Percentiles rank a stretch among this genome's conserved stretches.
Evolutionary conservation across 2,113 vertebrate genomes (phyloP).

Genomic region (Azemiops feae): DNA sequence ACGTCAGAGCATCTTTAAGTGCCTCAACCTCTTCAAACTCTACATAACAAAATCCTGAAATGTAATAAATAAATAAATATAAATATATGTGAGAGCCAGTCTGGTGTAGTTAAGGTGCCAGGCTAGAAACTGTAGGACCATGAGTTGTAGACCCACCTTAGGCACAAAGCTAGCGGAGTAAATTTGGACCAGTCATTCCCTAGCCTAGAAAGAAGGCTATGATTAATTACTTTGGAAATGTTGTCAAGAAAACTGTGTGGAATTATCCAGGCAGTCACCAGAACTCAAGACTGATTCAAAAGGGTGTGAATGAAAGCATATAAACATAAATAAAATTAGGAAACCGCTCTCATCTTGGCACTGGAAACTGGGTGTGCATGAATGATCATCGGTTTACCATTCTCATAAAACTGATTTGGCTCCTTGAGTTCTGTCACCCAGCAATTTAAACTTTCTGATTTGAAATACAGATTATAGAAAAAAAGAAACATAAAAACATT

Average conservation of each 20-base stretch:
- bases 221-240: not conserved
- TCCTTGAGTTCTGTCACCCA: not conserved
- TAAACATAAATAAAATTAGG: not conserved
- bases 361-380: not conserved
- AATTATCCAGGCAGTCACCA: not conserved
- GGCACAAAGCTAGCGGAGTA: not conserved
- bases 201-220: not conserved
- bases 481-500: not conserved
- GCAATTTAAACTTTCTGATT: not conserved
- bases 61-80: conserved; percentile 33
- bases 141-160: not conserved
- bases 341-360: not conserved
- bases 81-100: not conserved
- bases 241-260: not conserved
- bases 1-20: conserved; percentile 95
- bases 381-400: not conserved
- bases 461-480: not conserved
- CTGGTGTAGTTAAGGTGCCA: not conserved
- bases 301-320: not conserved
- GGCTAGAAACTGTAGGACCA: not conserved
- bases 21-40: conserved; percentile 98
- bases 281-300: not conserved
- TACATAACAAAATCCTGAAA: conserved; percentile 97
- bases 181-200: not conserved
- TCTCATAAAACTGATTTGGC: not conserved